Percentiles rank a stretch among this genome's conserved stretches.
phyloP scores from a whole-genome alignment of 2,113 vertebrate species.

The Montifringilla adamsi region DNA sequence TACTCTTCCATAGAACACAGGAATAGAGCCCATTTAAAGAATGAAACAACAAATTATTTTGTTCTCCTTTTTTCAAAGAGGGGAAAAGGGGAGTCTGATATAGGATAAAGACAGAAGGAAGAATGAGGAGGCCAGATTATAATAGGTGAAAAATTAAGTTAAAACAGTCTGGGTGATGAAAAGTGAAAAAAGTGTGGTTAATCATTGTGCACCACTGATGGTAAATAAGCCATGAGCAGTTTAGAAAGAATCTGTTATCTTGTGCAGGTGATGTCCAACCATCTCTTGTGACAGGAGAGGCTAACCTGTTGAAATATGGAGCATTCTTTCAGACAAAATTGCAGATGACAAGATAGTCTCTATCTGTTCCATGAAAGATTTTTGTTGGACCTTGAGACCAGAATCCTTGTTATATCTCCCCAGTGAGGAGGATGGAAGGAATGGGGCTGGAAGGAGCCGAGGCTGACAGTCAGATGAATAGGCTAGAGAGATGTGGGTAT shows the following conservation, averaged over 20 bases:
- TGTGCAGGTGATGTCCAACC: not conserved
- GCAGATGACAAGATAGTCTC: not conserved
- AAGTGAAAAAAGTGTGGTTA: not conserved
- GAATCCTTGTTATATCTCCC: not conserved
- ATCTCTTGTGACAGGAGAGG: not conserved
- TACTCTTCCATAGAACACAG: not conserved
- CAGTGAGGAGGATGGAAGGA: not conserved
- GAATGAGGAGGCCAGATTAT: not conserved
- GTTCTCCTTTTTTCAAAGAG: not conserved
- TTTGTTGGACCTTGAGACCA: not conserved
- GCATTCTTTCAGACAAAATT: not conserved
- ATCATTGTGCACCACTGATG: not conserved
- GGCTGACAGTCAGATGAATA: not conserved
- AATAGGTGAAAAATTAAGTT: not conserved
- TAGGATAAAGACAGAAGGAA: not conserved
- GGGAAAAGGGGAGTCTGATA: not conserved
- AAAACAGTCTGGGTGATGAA: not conserved
- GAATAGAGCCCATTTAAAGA: not conserved
- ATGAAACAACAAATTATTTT: not conserved
- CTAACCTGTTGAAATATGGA: not conserved
- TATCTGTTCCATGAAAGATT: not conserved
- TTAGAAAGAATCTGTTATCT: not conserved
- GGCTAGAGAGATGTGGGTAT: accelerated
- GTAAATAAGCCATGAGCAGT: not conserved
- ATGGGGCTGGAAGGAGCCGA: not conserved